These are phyloP conservation scores for Horisme vitalbata DNA, from an alignment of 2,888 invertebrate species.

Conservation along the genomic window DNA sequence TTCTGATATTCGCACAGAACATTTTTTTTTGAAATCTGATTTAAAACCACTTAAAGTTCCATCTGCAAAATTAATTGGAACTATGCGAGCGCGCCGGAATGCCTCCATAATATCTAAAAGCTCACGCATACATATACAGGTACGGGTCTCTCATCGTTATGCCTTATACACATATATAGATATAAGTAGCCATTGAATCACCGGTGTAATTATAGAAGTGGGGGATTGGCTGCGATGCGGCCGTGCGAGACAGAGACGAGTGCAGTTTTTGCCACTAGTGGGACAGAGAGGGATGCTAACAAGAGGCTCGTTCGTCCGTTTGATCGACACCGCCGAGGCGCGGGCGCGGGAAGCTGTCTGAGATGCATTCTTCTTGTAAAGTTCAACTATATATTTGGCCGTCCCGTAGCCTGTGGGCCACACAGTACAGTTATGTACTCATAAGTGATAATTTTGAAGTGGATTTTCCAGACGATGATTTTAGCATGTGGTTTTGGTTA, in stretches of 20 bases:
- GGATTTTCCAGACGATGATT: conserved; percentile 27
- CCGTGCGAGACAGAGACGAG: conserved; percentile 59
- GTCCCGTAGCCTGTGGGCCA: conserved; percentile 53
- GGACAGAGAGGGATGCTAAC: conserved; percentile 71
- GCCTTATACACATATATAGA: conserved; percentile 70
- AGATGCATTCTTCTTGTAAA: conserved; percentile 81
- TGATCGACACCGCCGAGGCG: conserved; percentile 80
- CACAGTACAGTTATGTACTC: conserved; percentile 64
- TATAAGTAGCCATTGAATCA: conserved; percentile 83
- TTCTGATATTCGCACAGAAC: too few species aligned
- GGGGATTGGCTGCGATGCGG: conserved; percentile 82
- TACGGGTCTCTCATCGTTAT: conserved; percentile 75
- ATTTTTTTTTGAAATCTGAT: conserved; percentile 20
- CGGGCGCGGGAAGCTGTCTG: conserved; percentile 76
- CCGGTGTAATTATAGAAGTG: conserved; percentile 83
- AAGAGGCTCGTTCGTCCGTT: conserved; percentile 82
- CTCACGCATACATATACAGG: conserved; percentile 72
- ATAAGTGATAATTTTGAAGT: conserved; percentile 38
- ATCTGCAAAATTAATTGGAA: conserved; percentile 63
- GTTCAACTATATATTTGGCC: conserved; percentile 81
- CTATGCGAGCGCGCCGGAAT: conserved; percentile 56
- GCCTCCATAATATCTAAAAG: conserved; percentile 68
- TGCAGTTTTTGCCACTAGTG: conserved; percentile 48
- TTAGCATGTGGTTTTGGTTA: conserved; percentile 19
- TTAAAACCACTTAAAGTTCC: conserved; percentile 35